Percentiles rank a stretch among this genome's conserved stretches.
phyloP scores from a whole-genome alignment of 2,888 invertebrate genomes.

The Dichetophora obliterata region DNA sequence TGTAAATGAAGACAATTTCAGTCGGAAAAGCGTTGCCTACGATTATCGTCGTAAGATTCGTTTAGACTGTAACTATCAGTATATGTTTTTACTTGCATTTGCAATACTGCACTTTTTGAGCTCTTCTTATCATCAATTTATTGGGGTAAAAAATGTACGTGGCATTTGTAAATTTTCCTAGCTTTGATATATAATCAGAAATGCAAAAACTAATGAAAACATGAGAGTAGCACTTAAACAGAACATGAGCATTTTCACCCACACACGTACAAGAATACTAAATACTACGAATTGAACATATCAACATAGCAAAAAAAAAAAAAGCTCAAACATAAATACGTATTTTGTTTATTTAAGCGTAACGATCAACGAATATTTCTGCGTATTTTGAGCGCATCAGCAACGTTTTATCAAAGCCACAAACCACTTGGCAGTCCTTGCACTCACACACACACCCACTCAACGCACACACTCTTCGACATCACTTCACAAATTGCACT shows the following conservation, averaged over 20 bases:
- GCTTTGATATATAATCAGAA: no score
- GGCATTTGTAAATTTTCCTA: no score
- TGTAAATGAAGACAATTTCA: no score
- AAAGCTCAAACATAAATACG: neutral
- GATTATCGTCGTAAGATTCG: no score
- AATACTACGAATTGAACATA: neutral
- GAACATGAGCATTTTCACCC: neutral
- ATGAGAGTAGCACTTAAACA: conserved; percentile 26
- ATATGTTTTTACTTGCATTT: no score
- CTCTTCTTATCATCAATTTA: no score
- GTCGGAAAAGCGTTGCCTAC: no score
- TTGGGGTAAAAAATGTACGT: no score
- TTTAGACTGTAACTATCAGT: no score
- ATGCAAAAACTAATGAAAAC: neutral
- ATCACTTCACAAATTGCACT: neutral
- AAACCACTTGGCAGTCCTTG: conserved; percentile 26
- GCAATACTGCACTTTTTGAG: no score
- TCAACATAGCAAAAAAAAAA: neutral
- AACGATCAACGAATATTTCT: conserved; percentile 3
- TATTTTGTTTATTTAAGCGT: neutral
- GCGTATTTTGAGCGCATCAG: neutral
- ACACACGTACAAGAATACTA: neutral
- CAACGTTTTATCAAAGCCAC: conserved; percentile 27
- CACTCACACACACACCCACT: neutral
- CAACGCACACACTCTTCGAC: neutral